Conservation (phyloP, 2,888 invertebrate genomes). For the Chrysolina americana region DNA sequence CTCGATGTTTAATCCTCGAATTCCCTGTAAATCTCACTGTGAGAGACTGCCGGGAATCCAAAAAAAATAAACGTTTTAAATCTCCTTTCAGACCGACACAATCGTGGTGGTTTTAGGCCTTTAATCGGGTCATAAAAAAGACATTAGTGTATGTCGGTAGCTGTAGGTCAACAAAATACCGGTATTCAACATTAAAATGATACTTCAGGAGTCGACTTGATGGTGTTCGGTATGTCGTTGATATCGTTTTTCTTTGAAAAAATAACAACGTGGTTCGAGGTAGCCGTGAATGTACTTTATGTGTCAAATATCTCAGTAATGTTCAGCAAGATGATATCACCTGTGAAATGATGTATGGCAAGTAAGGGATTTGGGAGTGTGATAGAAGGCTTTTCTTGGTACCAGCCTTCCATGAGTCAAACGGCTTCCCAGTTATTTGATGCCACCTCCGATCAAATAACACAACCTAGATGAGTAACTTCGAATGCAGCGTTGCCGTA, state of each 20-base stretch:
- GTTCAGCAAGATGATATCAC: neutral
- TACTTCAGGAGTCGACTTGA: neutral
- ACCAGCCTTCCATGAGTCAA: too few relatives aligned
- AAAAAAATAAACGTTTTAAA: slow-evolving; percentile 35
- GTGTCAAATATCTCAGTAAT: neutral
- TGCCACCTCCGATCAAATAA: too few relatives aligned
- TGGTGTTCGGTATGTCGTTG: slow-evolving; percentile 14
- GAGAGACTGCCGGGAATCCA: slow-evolving; percentile 33
- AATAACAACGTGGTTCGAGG: neutral
- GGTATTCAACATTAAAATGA: slow-evolving; percentile 31
- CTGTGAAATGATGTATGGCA: neutral
- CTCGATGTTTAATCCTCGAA: slow-evolving; percentile 41
- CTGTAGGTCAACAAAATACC: slow-evolving; percentile 42
- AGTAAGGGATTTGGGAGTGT: too few relatives aligned
- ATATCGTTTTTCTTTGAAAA: slow-evolving; percentile 1
- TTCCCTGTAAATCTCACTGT: slow-evolving; percentile 43
- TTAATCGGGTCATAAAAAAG: slow-evolving; percentile 49
- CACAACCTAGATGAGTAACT: too few relatives aligned
- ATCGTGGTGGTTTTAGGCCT: slow-evolving; percentile 35
- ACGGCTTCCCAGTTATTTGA: too few relatives aligned
- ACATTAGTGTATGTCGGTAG: slow-evolving; percentile 51
- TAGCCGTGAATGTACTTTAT: neutral
- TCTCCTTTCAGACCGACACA: slow-evolving; percentile 32
- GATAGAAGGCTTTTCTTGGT: too few relatives aligned
- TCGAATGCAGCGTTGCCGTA: too few relatives aligned